Evolutionary conservation across 2,113 vertebrate species (phyloP).

Genomic region (Daubentonia madagascariensis): DNA sequence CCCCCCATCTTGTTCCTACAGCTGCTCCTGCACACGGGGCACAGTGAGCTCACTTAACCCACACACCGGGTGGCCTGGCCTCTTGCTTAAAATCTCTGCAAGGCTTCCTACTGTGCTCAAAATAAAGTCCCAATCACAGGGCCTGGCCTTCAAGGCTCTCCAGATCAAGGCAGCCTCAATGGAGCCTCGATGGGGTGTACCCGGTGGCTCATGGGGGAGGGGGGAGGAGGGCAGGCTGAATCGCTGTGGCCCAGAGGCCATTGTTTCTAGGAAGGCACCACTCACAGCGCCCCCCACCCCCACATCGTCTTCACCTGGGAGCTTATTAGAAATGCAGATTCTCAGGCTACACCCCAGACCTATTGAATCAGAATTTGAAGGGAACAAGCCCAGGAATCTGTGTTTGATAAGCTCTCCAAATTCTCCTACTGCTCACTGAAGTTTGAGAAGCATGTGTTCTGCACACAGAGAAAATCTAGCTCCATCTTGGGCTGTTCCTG

Average conservation of each 20-base stretch:
- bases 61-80: not conserved
- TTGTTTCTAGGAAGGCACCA: not conserved
- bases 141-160: not conserved
- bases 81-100: not conserved
- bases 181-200: not conserved
- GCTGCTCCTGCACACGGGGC: fast-evolving
- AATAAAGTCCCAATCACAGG: not conserved
- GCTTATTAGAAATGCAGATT: not conserved
- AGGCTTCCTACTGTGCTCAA: not conserved
- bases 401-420: not conserved
- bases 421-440: not conserved
- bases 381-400: not conserved
- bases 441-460: not conserved
- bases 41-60: not conserved
- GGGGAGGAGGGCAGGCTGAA: not conserved
- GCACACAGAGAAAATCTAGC: not conserved
- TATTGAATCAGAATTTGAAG: not conserved
- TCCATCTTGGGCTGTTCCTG: not conserved
- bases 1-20: not conserved
- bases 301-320: not conserved
- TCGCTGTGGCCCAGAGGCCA: not conserved
- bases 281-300: not conserved
- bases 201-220: not conserved
- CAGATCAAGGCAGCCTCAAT: fast-evolving
- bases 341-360: not conserved